Base-by-base conservation (phyloP, 2,113 vertebrate species). In the Ptyas mucosa region DNA sequence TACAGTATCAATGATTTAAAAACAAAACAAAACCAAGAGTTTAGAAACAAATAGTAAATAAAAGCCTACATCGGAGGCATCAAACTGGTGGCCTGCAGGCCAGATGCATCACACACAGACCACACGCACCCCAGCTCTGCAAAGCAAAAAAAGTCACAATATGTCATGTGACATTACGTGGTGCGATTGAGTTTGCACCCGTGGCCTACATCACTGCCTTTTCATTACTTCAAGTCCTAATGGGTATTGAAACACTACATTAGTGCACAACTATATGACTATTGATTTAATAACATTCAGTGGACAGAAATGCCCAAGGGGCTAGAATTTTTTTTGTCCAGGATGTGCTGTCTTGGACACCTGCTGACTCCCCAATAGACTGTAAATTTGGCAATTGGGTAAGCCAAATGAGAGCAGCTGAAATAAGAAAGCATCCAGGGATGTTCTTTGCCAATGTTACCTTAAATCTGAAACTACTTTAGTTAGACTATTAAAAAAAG, bases 81-180 rank as follows among this genome's bases (percentile, higher is more conserved):
- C 57, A 61, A 61, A 61, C 24, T 61, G 57, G 24, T 10, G 24
- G 23, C 24, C 8, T 8, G 0, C 24, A 3, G 24, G 58, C 9
- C 24, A 24, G 58, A 26, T 61, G 24, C 9, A 61, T 61, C 58
- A 61, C 8, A 26, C 1, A 9, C 24, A 61, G 24, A 26, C 8
- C 24, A 26, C 2, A 1, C 57, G 23, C 8, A 61, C 23, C 24
- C 57, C 1, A 3, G 57, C 23, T 61, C 9, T 0, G 0, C 58
- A 61, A 61, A 61, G 9, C 24, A 61, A 26, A 61, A 61, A 61
- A 61, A 9, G 58, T 61, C 58, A 61, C 9, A 26, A 61, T 61
- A 61, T 0, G 8, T 61, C 2, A 61, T 11, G 24, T 61, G 58
- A 61, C 58, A 61, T 61, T 26, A 57, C 20, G 6, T 23, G 24